Percentiles rank a stretch among this genome's conserved stretches.
Evolutionary conservation across 2,113 vertebrate species (phyloP).

Genomic region (Lepus timidus): DNA sequence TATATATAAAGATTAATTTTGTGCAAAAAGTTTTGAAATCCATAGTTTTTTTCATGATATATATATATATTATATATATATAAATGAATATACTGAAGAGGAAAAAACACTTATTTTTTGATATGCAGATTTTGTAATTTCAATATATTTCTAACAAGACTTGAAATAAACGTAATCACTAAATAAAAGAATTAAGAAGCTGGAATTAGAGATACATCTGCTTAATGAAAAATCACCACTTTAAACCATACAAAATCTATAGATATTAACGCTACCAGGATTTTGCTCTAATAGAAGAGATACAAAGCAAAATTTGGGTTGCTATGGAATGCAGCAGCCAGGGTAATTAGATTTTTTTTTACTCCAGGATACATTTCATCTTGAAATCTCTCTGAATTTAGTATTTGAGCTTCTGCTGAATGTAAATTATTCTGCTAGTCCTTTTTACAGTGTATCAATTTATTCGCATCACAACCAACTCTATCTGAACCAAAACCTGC

Average conservation of each 20-base stretch:
- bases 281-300: not conserved
- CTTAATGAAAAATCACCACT: not conserved
- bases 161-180: conserved; percentile 46
- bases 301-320: conserved; percentile 65
- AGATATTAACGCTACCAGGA: not conserved
- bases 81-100: not conserved
- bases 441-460: conserved; percentile 65
- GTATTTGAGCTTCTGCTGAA: conserved; percentile 66
- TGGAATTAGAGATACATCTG: not conserved
- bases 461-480: conserved; percentile 65
- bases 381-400: conserved; percentile 76
- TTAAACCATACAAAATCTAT: conserved; percentile 23
- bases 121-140: not conserved
- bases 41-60: too few relatives aligned
- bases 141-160: not conserved
- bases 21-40: too few relatives aligned
- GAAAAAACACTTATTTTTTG: not conserved
- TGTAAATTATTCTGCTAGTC: conserved; percentile 64
- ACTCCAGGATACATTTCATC: conserved; percentile 73
- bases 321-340: conserved; percentile 65
- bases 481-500: conserved; percentile 43
- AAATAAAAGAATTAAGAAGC: conserved; percentile 12
- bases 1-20: too few relatives aligned
- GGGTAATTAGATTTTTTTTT: conserved; percentile 74
- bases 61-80: not conserved